Percentiles rank a stretch among this genome's conserved stretches.
These are phyloP conservation scores for Ahaetulla prasina DNA, from an alignment of 2,113 vertebrate species.

Conservation along the genomic window DNA sequence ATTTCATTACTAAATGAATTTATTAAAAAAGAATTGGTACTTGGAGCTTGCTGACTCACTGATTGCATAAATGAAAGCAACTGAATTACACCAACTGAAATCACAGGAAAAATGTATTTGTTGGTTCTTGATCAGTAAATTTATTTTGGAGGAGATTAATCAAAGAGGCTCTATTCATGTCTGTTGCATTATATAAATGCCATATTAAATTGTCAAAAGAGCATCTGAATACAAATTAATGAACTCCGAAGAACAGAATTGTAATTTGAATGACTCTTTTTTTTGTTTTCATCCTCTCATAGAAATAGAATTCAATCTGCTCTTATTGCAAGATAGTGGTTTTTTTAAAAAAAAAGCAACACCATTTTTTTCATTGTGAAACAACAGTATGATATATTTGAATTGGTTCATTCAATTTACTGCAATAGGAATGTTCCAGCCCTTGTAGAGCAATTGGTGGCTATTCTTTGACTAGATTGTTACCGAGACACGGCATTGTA, in stretches of 20 bases:
- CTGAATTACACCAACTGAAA: not conserved
- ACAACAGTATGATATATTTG: not conserved
- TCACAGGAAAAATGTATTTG: not conserved
- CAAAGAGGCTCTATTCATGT: not conserved
- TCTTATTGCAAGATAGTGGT: not conserved
- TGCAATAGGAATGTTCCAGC: not conserved
- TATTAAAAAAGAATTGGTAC: not conserved
- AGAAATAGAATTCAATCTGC: not conserved
- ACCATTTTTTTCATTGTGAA: not conserved
- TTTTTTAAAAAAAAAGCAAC: not conserved
- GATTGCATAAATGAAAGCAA: not conserved
- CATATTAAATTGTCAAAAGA: not conserved
- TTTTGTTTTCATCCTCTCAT: not conserved
- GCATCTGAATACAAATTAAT: not conserved
- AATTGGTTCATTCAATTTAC: not conserved
- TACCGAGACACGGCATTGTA: not conserved
- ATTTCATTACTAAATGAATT: slow-evolving; percentile 6
- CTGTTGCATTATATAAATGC: not conserved
- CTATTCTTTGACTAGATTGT: not conserved
- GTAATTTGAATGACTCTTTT: not conserved
- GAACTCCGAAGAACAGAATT: not conserved
- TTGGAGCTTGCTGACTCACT: not conserved
- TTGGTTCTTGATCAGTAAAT: not conserved
- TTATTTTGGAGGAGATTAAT: not conserved
- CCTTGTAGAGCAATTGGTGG: not conserved